Base-by-base conservation (phyloP, 1,140 invertebrate species). In the Globodera rostochiensis region DNA sequence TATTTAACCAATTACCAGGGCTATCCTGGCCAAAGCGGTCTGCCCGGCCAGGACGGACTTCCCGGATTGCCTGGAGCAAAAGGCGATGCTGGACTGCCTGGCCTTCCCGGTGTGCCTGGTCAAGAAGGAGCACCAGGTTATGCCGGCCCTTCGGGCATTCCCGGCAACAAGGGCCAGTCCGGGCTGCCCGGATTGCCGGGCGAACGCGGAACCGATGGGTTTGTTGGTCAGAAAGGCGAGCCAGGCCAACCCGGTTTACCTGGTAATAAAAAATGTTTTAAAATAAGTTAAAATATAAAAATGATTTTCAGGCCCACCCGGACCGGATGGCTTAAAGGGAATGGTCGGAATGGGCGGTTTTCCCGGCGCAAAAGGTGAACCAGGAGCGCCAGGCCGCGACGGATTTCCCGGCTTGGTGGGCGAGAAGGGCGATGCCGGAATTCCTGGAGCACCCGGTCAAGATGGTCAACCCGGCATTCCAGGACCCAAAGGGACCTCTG, bases 81-180 rank as follows among this genome's bases (percentile, higher is more conserved):
- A 78, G 90, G 89, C 76, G 50, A 86, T 45, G 49, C 74, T 60
- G 87, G 87, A 50, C 64, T 87, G 67, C 82, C 86, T 70, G 86
- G 86, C 50, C 66, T 82, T 21, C 84, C 86, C 49, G 86, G 87
- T 71, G 36, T 80, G 9, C 82, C 86, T n/a, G 86, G 90, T 19
- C 46, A 45, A 11, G 25, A 36, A 25, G 69, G 69, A 21, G 1
- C 11, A 1, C 15, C 57, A 11, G 57, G 57, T 60, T 19, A 15
- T 15, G 57, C 15, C 15, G 57, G 57, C 76, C 82, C 86, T 80
- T 85, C 84, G 50, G 90, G 90, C 76, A 73, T 94, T 78, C 93
- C 94, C 47, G 94, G 94, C 19, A 92, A 93, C 25, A 94, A 93
- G 7, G 94, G 88, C 53, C 71, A 83, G 5, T 80, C 85, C 36